These are phyloP conservation scores for Leptopilina clavipes DNA, from an alignment of 1,140 invertebrate species.

Conservation along the genomic window DNA sequence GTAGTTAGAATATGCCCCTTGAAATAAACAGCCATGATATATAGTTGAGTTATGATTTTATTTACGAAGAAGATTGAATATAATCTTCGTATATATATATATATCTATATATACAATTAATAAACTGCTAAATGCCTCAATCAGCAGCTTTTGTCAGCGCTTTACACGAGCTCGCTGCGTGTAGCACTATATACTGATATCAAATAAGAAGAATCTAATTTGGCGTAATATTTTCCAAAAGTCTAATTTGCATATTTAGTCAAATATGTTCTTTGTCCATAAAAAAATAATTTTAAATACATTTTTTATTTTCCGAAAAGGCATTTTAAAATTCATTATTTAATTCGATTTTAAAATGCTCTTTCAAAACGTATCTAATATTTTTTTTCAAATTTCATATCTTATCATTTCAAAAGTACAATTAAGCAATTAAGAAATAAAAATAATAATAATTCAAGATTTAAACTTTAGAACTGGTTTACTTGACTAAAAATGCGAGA, in stretches of 20 bases:
- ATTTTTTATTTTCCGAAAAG: no score
- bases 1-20: constrained; percentile 60
- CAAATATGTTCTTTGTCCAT: constrained; percentile 33
- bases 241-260: constrained; percentile 7
- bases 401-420: no score
- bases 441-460: constrained; percentile 6
- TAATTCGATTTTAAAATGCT: no score
- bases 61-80: constrained; percentile 38
- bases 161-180: constrained; percentile 71
- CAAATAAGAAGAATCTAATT: constrained; percentile 35
- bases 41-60: constrained; percentile 37
- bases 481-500: constrained; percentile 63
- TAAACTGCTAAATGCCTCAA: constrained; percentile 68
- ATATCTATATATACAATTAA: constrained; percentile 46
- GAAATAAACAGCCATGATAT: constrained; percentile 45
- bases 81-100: constrained; percentile 32
- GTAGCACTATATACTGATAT: constrained; percentile 64
- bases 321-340: no score
- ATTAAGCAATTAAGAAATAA: no score
- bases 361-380: no score
- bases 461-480: constrained; percentile 53
- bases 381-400: no score
- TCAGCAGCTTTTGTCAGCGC: constrained; percentile 71
- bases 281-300: background rate
- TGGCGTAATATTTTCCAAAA: constrained; percentile 26